These are phyloP conservation scores for Lophotis ruficrista DNA, from an alignment of 2,113 vertebrate species.

Conservation along the genomic window DNA sequence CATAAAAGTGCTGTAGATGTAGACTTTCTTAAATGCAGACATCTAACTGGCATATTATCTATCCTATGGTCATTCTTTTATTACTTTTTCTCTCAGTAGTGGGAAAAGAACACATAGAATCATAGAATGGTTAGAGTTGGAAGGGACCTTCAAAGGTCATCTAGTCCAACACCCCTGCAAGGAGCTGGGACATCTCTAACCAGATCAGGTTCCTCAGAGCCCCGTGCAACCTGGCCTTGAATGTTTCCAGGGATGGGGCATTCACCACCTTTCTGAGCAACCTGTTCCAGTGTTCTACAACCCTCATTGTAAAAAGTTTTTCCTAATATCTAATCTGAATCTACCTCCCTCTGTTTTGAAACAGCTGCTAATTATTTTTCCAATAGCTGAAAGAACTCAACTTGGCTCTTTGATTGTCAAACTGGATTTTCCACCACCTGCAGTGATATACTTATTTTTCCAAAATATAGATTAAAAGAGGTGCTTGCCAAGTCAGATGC, in stretches of 20 bases:
- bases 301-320: too few relatives aligned
- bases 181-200: too few relatives aligned
- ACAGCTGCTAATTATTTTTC: not conserved
- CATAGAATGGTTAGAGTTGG: too few relatives aligned
- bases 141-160: too few relatives aligned
- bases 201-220: too few relatives aligned
- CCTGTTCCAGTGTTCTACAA: too few relatives aligned
- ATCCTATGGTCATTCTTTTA: not conserved
- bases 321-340: too few relatives aligned
- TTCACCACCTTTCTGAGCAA: too few relatives aligned
- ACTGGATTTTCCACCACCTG: not conserved
- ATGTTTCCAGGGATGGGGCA: too few relatives aligned
- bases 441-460: not conserved
- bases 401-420: not conserved
- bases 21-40: not conserved
- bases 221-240: too few relatives aligned
- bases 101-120: not conserved
- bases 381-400: not conserved
- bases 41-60: not conserved
- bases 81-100: not conserved
- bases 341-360: too few relatives aligned
- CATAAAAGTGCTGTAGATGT: not conserved
- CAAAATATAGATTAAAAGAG: not conserved
- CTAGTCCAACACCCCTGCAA: too few relatives aligned
- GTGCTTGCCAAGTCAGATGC: not conserved